phyloP scores from a whole-genome alignment of 2,797 vertebrate species.

The Onychomys torridus region DNA sequence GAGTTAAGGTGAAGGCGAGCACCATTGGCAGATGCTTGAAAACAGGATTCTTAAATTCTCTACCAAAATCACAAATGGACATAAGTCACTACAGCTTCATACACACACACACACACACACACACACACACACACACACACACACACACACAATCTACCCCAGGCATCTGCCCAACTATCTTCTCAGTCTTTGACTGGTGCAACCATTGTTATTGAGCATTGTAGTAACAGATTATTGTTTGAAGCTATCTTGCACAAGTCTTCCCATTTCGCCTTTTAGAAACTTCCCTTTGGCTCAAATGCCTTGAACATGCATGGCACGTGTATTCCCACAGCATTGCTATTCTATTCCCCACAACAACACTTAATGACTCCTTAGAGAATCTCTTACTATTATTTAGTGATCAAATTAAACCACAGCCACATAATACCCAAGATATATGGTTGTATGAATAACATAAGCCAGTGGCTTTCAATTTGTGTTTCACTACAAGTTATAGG shows the following conservation, averaged over 20 bases:
- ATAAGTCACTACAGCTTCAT: background rate
- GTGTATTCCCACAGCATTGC: background rate
- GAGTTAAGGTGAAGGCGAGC: background rate
- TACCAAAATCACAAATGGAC: background rate
- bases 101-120: no score
- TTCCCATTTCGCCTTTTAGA: background rate
- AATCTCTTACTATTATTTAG: background rate
- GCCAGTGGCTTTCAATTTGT: background rate
- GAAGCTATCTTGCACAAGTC: background rate
- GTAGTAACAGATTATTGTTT: background rate
- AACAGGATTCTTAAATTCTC: background rate
- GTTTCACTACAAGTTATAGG: background rate
- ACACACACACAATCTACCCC: no score
- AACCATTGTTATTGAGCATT: background rate
- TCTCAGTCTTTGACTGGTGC: background rate
- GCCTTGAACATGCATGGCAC: background rate
- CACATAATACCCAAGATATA: background rate
- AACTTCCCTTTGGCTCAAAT: background rate
- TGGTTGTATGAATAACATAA: conserved; percentile 28
- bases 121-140: no score
- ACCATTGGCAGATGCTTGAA: background rate
- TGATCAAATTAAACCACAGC: background rate
- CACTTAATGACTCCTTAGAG: background rate
- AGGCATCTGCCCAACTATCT: background rate
- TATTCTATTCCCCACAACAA: background rate